Conservation (phyloP, 1,140 invertebrate genomes). For the Alviniconcha marisindica region DNA sequence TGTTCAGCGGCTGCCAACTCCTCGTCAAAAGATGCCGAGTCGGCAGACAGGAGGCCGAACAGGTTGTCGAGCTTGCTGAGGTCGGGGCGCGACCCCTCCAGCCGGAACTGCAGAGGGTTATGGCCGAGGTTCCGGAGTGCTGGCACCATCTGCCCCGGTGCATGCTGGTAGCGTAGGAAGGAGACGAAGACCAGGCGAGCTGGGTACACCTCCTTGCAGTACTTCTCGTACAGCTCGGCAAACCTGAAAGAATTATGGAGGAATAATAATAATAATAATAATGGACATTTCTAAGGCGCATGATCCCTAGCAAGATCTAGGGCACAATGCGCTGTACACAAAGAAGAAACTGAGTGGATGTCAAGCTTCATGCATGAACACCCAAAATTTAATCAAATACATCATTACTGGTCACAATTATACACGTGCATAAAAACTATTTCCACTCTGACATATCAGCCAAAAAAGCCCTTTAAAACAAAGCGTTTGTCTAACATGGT, state of each 20-base stretch:
- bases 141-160: slow-evolving; percentile 67
- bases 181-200: slow-evolving; percentile 74
- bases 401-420: no score
- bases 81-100: slow-evolving; percentile 69
- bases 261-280: no score
- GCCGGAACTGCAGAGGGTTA: slow-evolving; percentile 67
- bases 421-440: no score
- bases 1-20: slow-evolving; percentile 42
- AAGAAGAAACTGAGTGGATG: no score
- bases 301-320: no score
- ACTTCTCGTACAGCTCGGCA: slow-evolving; percentile 66
- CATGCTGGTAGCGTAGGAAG: slow-evolving; percentile 67
- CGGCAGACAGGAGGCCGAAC: slow-evolving; percentile 68
- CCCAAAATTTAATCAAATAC: no score
- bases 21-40: slow-evolving; percentile 54
- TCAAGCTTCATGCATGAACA: no score
- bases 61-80: slow-evolving; percentile 73
- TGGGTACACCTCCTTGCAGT: slow-evolving; percentile 71
- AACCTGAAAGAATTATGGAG: slow-evolving; percentile 55
- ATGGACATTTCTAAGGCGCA: no score
- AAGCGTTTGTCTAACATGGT: no score
- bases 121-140: slow-evolving; percentile 54
- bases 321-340: no score
- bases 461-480: no score
- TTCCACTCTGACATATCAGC: no score